These are phyloP conservation scores for Terrapene triunguis DNA, from an alignment of 2,113 vertebrate species.

Conservation along the genomic window DNA sequence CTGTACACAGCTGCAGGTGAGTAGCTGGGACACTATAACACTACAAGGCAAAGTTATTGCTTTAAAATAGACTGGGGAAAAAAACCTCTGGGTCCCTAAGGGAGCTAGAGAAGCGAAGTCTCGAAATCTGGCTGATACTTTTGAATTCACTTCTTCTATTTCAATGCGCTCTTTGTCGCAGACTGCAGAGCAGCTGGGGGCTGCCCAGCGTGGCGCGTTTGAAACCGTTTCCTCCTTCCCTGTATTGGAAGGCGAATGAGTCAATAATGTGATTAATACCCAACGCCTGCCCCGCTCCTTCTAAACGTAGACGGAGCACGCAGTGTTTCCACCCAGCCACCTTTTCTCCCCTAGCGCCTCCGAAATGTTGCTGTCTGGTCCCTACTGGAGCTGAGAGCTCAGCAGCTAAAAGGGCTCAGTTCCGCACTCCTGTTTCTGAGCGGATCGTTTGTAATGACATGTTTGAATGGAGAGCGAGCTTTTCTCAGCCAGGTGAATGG, in stretches of 20 bases:
- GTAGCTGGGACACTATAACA: background rate
- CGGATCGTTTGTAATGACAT: background rate
- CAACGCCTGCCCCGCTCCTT: background rate
- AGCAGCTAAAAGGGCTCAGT: background rate
- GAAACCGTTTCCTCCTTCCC: rapidly evolving
- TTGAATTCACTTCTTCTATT: background rate
- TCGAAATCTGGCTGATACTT: rapidly evolving
- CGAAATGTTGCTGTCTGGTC: background rate
- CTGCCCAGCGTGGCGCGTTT: no score
- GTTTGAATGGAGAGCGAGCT: background rate
- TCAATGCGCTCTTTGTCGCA: background rate
- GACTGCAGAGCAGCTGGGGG: background rate
- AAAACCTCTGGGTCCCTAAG: background rate
- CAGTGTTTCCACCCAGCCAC: background rate
- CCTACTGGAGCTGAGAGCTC: background rate
- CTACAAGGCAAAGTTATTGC: background rate
- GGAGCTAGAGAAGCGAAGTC: background rate
- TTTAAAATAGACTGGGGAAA: background rate
- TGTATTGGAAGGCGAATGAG: background rate
- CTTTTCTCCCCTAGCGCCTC: background rate
- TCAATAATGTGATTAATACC: background rate
- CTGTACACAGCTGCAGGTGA: background rate
- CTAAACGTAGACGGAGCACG: background rate
- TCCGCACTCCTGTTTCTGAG: background rate
- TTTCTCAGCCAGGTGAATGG: background rate